These are phyloP conservation scores for Erpornis zantholeuca DNA, from an alignment of 2,113 vertebrate genomes.

Conservation along the genomic window DNA sequence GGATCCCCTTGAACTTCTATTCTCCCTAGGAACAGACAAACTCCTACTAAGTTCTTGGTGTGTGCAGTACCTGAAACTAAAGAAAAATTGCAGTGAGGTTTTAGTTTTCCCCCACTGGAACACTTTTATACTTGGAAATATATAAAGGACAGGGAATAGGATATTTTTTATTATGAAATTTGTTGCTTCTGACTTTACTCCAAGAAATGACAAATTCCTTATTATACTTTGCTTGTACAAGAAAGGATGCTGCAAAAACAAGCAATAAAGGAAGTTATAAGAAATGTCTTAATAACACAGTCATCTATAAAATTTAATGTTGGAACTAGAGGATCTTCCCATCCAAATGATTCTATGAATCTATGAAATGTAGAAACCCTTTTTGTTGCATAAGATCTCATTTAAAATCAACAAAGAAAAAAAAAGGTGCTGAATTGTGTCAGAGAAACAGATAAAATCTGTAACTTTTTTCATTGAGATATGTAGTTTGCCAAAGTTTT, in stretches of 20 bases:
- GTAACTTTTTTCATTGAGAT: neutral
- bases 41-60: neutral
- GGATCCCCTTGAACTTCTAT: neutral
- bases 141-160: neutral
- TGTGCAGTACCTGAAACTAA: neutral
- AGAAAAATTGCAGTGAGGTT: neutral
- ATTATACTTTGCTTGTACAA: neutral
- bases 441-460: neutral
- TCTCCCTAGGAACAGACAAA: neutral
- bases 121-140: neutral
- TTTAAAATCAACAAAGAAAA: neutral
- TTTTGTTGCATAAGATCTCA: neutral
- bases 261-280: neutral
- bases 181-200: neutral
- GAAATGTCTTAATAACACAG: neutral
- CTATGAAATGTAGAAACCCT: neutral
- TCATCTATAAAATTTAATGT: neutral
- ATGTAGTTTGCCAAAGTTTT: neutral
- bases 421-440: neutral
- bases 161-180: neutral
- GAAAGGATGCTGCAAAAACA: neutral
- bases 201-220: neutral
- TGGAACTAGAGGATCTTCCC: neutral
- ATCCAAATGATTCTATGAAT: neutral
- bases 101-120: neutral